Base-by-base conservation (phyloP, 2,888 invertebrate genomes). In the Pyrgus malvae region DNA sequence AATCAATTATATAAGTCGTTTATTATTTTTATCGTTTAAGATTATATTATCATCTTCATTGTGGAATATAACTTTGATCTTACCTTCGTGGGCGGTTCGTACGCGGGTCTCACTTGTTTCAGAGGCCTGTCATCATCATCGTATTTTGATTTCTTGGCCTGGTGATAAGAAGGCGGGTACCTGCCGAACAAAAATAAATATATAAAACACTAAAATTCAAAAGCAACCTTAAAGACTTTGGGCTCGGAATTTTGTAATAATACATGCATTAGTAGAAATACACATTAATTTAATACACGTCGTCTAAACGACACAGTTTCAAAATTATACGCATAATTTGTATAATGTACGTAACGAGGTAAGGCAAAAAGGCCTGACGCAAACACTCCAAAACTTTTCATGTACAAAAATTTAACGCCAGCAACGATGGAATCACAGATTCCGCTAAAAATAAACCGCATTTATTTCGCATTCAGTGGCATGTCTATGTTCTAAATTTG, bases 91-190 rank as follows among this genome's bases (percentile, higher is more conserved):
- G 61, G 49, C 0, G 79, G 69, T 42, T 83, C 83, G 61, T 84
- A 86, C 0, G 84, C 80, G 0, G 85, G 80, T 16, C 83, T 67
- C 1, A 80, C 67, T 29, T 69, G 66, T 56, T 85, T 86, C 21
- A 57, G 25, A 50, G 61, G 16, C 42, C 61, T 27, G 0, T 53
- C 51, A 7, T 45, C 44, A n/a, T 53, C 51, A 4, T 38, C 44
- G 14, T 53, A 12, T 51, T 65, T 57, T 2, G 64, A 53, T 46
- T 76, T 76, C 3, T 72, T 74, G 0, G 57, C 9, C 7, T 64
- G 67, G 5, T 63, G 72, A 21, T 33, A 9, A 62, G 64, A 37
- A 7, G 82, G 81, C 0, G 82, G 78, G 56, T 68, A 83, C 57
- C 83, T 83, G 33, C 23, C 25, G 14, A 6, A 23, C n/a, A 23